Evolutionary conservation across 2,797 vertebrate species (phyloP).

Genomic region (Cuculus canorus): DNA sequence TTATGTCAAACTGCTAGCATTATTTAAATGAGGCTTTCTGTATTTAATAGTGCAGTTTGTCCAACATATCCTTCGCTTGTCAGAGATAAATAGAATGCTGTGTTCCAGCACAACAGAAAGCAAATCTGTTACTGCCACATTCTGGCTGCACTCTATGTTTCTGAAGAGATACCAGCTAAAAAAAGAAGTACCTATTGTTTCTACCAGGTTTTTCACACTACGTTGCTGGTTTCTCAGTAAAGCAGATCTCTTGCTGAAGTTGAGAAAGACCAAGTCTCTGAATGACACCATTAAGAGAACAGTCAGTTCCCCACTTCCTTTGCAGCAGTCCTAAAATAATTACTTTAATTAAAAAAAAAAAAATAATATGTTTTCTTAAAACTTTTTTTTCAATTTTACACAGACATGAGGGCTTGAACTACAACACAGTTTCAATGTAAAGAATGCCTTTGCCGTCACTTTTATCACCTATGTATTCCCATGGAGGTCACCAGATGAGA

Average conservation of each 20-base stretch:
- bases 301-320: constrained; percentile 3
- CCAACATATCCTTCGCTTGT: constrained; percentile 57
- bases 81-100: constrained; percentile 65
- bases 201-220: constrained; percentile 42
- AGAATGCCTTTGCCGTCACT: neutral
- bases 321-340: neutral
- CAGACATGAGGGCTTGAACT: neutral
- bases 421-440: neutral
- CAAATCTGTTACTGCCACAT: constrained; percentile 59
- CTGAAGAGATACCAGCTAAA: constrained; percentile 49
- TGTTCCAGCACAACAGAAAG: constrained; percentile 59
- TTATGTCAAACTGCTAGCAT: constrained; percentile 49
- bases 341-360: neutral
- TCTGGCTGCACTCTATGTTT: constrained; percentile 52
- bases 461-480: neutral
- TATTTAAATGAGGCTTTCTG: constrained; percentile 52
- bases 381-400: neutral
- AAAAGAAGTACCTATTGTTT: constrained; percentile 68
- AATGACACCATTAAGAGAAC: constrained; percentile 17
- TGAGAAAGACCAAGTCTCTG: constrained; percentile 20
- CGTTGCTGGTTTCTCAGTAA: constrained; percentile 29
- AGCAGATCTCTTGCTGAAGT: constrained; percentile 18
- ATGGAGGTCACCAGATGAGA: neutral
- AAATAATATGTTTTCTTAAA: neutral
- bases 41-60: constrained; percentile 64